phyloP scores from a whole-genome alignment of 1,140 invertebrate species.

The Cotesia glomerata region DNA sequence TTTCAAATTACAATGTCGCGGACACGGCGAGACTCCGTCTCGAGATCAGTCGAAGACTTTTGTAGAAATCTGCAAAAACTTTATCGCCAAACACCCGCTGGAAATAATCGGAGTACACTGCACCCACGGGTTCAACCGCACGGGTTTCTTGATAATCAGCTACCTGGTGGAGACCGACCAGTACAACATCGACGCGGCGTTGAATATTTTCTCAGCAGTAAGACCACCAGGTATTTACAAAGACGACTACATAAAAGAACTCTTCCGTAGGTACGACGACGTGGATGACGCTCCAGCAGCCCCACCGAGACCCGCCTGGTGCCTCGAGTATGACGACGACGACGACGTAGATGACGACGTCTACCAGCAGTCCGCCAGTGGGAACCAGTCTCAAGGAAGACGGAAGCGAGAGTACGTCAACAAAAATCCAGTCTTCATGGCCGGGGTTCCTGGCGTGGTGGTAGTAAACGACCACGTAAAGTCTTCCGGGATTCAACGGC shows the following conservation, averaged over 20 bases:
- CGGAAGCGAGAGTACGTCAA: conserved; percentile 59
- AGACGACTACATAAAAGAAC: conserved; percentile 75
- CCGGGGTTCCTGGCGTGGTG: conserved; percentile 77
- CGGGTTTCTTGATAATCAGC: conserved; percentile 91
- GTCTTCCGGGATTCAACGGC: conserved; percentile 74
- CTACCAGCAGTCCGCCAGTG: conserved; percentile 36
- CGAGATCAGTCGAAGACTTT: conserved; percentile 80
- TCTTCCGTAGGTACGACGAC: conserved; percentile 81
- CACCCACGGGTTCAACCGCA: conserved; percentile 98
- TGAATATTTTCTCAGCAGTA: conserved; percentile 76
- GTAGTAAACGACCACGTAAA: conserved; percentile 68
- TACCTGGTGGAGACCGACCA: conserved; percentile 85
- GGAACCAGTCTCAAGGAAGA: conserved; percentile 39
- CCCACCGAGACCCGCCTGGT: conserved; percentile 84
- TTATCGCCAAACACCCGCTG: conserved; percentile 79
- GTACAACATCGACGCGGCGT: conserved; percentile 80
- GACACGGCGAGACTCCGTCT: conserved; percentile 82
- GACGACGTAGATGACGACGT: conserved; percentile 52
- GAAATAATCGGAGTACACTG: conserved; percentile 93
- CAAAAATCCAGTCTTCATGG: conserved; percentile 79
- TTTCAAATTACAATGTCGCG: conserved; percentile 85
- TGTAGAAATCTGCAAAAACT: conserved; percentile 78
- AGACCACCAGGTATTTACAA: conserved; percentile 83
- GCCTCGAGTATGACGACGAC: conserved; percentile 66
- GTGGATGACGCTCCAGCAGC: conserved; percentile 73